Evolutionary conservation across 2,113 vertebrate genomes (phyloP), one percentile per base, ranked within the genome.

Genomic region (Pseudolaguvia tuberculata): DNA sequence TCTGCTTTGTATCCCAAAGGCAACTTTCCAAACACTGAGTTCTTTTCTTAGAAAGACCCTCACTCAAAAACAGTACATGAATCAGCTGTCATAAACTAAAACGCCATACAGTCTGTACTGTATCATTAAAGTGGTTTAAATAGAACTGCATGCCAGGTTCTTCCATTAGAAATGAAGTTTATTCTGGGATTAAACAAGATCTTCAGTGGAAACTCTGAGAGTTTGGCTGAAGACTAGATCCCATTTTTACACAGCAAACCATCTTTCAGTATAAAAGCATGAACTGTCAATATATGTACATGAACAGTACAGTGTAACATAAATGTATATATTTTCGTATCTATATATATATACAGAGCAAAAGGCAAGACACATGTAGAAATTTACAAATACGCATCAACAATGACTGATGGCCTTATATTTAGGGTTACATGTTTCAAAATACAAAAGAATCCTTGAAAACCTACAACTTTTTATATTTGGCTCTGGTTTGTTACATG

Each of bases 1-100:
- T 89, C 89, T 90, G 87, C 80, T 90, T 88, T 87, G 81, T 89
- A 84, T 88, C 86, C 84, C 83, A 79, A 81, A 87, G 88, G 86
- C 84, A 88, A 88, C 82, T 85, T 83, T 84, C 88, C 85, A 89
- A 89, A 90, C 85, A 88, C 82, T 80, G 79, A 77, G 65, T 61
- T 84, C 69, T 79, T 84, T 84, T 85, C 78, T 79, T 84, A 74
- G 74, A 84, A 81, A 80, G 63, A 75, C 84, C 83, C 82, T 78
- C 83, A 84, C 79, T 71, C 80, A 83, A 72, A 84, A 73, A 83
- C 52, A 83, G 75, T 80, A 75, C 56, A 74, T 53, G 62, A 70
- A 77, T 81, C 29, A 45, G 67, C 57, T 55, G 72, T 72, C 75
- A 42, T 75, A 75, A 70, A 68, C 56, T 47, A 42, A 69, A 61